A percentile compares a stretch with the other conserved stretches of the same genome.
Conservation (phyloP, 2,113 vertebrate genomes). For the Nematolebias whitei region DNA sequence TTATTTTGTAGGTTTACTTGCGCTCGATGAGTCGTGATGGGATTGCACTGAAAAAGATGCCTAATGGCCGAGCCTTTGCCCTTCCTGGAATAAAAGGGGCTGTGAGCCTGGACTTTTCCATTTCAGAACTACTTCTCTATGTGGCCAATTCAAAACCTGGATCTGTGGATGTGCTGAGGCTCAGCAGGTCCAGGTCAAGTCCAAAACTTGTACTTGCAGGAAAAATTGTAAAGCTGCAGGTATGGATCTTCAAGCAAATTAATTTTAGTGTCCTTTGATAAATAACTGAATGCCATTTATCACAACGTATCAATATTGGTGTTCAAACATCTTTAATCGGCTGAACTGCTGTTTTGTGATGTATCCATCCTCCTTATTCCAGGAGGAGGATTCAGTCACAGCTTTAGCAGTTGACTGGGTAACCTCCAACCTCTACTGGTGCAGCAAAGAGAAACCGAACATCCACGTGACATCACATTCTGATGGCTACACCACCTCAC, state of each 20-base stretch:
- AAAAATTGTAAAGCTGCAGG: conserved; percentile 71
- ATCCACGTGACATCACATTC: conserved; percentile 78
- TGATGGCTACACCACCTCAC: conserved; percentile 60
- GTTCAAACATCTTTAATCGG: too few relatives aligned
- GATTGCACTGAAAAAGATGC: conserved; percentile 71
- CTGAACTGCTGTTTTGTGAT: neutral
- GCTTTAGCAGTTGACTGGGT: conserved; percentile 91
- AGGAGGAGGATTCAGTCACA: conserved; percentile 68
- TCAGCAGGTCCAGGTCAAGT: conserved; percentile 69
- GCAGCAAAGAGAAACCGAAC: conserved; percentile 66
- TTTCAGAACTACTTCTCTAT: conserved; percentile 79
- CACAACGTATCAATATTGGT: too few relatives aligned
- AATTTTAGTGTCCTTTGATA: too few relatives aligned
- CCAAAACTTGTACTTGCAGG: conserved; percentile 68
- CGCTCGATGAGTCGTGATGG: conserved; percentile 66
- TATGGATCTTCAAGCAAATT: conserved; percentile 1
- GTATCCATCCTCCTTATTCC: neutral
- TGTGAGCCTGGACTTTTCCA: conserved; percentile 73
- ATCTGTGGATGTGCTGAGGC: conserved; percentile 77
- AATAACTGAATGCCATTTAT: too few relatives aligned
- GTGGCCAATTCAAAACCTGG: conserved; percentile 77
- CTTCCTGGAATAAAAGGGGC: conserved; percentile 77
- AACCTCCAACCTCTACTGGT: conserved; percentile 90
- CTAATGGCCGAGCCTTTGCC: conserved; percentile 65
- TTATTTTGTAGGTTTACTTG: conserved; percentile 81